Conservation (phyloP, 2,113 vertebrate species). For the Alexandromys fortis region DNA sequence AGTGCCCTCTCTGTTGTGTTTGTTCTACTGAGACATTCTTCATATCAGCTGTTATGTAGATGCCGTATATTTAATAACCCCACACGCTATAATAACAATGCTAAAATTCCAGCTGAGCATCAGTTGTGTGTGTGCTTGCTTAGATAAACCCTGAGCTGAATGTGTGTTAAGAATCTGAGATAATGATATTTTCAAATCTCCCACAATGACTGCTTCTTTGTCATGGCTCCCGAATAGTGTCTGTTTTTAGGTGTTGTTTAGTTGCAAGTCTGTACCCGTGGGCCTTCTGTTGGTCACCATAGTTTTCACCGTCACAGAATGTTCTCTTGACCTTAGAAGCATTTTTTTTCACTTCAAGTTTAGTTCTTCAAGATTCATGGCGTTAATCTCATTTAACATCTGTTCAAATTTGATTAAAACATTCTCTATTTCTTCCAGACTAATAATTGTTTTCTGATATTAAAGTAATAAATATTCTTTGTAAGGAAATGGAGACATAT, state of each 20-base stretch:
- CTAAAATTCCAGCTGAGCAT: constrained; percentile 48
- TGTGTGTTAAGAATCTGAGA: constrained; percentile 51
- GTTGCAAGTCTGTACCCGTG: constrained; percentile 8
- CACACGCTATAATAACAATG: neutral
- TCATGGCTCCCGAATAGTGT: constrained; percentile 8
- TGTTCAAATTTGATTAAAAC: constrained; percentile 52
- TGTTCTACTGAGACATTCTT: constrained; percentile 10
- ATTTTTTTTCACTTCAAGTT: neutral
- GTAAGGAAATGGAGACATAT: constrained; percentile 29
- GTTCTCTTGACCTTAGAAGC: constrained; percentile 60
- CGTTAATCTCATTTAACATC: constrained; percentile 35
- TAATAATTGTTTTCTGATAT: constrained; percentile 33
- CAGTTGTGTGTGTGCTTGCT: constrained; percentile 37
- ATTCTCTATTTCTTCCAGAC: constrained; percentile 19
- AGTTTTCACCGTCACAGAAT: neutral
- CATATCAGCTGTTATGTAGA: constrained; percentile 11
- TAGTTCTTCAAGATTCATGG: constrained; percentile 19
- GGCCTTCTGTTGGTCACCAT: neutral
- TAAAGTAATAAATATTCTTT: constrained; percentile 28
- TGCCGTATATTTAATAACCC: neutral
- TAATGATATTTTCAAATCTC: constrained; percentile 53
- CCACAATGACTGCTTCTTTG: constrained; percentile 12
- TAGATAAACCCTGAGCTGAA: constrained; percentile 23
- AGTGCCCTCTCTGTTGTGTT: neutral
- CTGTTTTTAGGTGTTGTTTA: constrained; percentile 43